A percentile compares a stretch with the other conserved stretches of the same genome.
These are phyloP conservation scores for Nipponia nippon DNA, from an alignment of 2,113 vertebrate species.

Conservation along the genomic window DNA sequence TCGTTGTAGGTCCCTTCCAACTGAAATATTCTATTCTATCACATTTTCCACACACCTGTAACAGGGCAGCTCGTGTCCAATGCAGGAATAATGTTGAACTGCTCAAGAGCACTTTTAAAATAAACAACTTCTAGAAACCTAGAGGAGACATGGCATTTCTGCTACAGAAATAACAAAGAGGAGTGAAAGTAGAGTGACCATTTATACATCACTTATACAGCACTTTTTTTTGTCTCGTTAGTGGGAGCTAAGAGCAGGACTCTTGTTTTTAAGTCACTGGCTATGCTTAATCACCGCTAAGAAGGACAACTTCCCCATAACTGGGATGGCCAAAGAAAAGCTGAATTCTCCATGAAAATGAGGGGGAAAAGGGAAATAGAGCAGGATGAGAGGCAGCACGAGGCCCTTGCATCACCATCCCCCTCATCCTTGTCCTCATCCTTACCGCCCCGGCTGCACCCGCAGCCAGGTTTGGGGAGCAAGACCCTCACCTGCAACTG, in stretches of 20 bases:
- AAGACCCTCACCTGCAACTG: background rate
- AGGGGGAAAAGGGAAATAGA: background rate
- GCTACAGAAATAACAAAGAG: background rate
- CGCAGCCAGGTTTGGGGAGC: background rate
- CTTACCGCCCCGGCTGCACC: background rate
- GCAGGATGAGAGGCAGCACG: background rate
- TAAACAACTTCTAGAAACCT: background rate
- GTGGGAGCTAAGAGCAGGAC: background rate
- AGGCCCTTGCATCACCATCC: background rate
- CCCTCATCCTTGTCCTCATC: background rate
- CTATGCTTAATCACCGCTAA: background rate
- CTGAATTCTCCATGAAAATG: background rate
- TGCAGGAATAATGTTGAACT: background rate
- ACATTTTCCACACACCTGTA: background rate
- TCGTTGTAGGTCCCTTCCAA: background rate
- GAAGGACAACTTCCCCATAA: background rate
- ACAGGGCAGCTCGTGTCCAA: background rate
- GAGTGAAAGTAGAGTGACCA: background rate
- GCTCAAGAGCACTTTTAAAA: background rate
- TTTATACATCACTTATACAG: background rate
- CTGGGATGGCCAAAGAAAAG: background rate
- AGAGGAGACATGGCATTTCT: background rate
- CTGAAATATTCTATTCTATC: background rate
- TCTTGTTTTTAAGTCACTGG: background rate
- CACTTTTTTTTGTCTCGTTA: background rate